These are phyloP conservation scores for Papilio glaucus DNA, from an alignment of 1,140 invertebrate species.

Conservation along the genomic window DNA sequence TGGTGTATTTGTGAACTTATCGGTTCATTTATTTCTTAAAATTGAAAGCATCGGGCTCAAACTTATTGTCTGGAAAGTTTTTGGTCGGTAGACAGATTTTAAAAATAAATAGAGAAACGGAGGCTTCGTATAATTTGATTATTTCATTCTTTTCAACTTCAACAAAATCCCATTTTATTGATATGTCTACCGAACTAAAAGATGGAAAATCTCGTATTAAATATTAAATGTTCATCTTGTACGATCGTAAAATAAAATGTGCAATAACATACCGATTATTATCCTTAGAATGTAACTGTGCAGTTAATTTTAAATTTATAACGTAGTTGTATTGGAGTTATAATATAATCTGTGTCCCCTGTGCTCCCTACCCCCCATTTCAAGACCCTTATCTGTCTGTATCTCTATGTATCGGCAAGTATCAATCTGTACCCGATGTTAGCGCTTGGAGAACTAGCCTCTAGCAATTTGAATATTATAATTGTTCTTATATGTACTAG, in stretches of 20 bases:
- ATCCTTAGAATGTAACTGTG: too few relatives aligned
- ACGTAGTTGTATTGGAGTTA: constrained; percentile 1
- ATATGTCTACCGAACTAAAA: too few relatives aligned
- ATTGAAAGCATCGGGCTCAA: too few relatives aligned
- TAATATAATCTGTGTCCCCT: background rate
- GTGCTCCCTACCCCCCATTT: background rate
- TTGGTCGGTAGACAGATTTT: background rate
- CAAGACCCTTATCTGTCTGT: background rate
- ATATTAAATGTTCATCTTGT: too few relatives aligned
- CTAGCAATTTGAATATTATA: constrained; percentile 43
- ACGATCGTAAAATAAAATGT: too few relatives aligned
- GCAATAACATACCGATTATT: too few relatives aligned
- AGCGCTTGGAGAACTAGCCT: constrained; percentile 38
- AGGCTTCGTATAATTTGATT: background rate
- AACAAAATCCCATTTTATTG: too few relatives aligned
- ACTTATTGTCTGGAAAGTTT: background rate
- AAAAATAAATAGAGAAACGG: background rate
- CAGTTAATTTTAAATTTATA: constrained; percentile 11
- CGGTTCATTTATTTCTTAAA: too few relatives aligned
- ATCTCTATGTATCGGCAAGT: background rate
- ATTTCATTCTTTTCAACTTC: too few relatives aligned
- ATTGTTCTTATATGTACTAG: constrained; percentile 61
- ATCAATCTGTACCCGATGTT: constrained; percentile 28
- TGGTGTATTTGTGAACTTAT: background rate
- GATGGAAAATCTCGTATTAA: too few relatives aligned